Percentiles rank a stretch among this genome's conserved stretches.
Evolutionary conservation across 1,140 invertebrate genomes (phyloP).

Genomic region (Andricus grossulariae): DNA sequence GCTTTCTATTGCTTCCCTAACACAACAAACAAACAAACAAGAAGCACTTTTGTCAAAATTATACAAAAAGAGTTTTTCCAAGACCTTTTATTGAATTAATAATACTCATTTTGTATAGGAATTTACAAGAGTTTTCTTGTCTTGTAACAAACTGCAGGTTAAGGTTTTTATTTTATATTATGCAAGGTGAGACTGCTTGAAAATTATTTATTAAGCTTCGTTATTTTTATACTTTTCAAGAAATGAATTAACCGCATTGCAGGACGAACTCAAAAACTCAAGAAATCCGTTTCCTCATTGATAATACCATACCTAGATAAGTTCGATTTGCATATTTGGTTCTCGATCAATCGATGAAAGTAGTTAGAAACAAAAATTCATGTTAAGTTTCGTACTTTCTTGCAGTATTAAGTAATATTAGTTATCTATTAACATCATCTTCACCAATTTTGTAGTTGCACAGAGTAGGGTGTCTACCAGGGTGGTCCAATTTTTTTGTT

Average conservation of each 20-base stretch:
- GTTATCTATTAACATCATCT: conserved; percentile 10
- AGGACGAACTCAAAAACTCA: not conserved
- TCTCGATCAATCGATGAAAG: not conserved
- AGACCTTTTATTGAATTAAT: not conserved
- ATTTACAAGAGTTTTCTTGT: conserved; percentile 19
- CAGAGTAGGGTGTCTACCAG: conserved; percentile 17
- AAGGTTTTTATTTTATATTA: conserved; percentile 41
- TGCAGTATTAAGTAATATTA: conserved; percentile 29
- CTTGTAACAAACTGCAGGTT: not conserved
- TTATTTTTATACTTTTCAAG: not conserved
- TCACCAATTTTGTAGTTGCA: not conserved
- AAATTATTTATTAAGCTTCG: conserved; percentile 30
- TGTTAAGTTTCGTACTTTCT: conserved; percentile 25
- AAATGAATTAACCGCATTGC: conserved; percentile 21
- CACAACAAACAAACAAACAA: not conserved
- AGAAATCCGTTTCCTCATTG: not conserved
- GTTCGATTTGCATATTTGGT: not conserved
- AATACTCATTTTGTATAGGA: conserved; percentile 2
- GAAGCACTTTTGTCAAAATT: not conserved
- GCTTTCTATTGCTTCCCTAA: conserved; percentile 7
- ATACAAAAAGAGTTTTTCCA: not conserved
- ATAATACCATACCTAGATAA: not conserved
- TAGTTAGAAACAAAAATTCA: conserved; percentile 6
- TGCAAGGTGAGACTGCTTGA: conserved; percentile 51
- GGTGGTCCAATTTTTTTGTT: not conserved